These are phyloP conservation scores for Ennomos fuscantarius DNA, from an alignment of 2,888 invertebrate genomes.

Conservation along the genomic window DNA sequence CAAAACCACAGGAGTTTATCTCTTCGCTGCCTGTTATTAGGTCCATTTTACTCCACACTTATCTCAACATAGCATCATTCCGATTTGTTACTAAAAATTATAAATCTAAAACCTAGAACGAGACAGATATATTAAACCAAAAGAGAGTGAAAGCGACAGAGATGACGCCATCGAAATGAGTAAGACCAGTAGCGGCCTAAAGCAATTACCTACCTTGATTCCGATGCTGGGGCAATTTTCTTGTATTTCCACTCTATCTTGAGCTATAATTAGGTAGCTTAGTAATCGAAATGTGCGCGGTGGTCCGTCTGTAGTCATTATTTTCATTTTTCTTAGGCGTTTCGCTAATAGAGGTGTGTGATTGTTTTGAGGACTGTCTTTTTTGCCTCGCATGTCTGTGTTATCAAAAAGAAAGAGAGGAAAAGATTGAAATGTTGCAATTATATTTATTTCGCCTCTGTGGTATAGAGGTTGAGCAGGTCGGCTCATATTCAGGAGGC, in stretches of 20 bases:
- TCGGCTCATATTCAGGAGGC: too few species aligned
- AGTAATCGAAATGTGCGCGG: slow-evolving; percentile 77
- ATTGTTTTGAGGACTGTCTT: slow-evolving; percentile 42
- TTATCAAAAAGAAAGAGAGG: not conserved
- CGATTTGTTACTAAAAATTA: slow-evolving; percentile 37
- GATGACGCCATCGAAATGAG: slow-evolving; percentile 63
- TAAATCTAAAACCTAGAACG: slow-evolving; percentile 55
- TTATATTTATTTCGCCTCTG: too few species aligned
- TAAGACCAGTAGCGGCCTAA: slow-evolving; percentile 72
- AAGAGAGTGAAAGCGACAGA: slow-evolving; percentile 60
- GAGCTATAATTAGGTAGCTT: slow-evolving; percentile 71
- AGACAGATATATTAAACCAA: slow-evolving; percentile 46
- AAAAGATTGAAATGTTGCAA: too few species aligned
- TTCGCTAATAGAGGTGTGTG: slow-evolving; percentile 62
- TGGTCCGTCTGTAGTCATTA: slow-evolving; percentile 68
- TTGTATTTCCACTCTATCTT: slow-evolving; percentile 65
- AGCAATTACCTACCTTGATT: slow-evolving; percentile 72
- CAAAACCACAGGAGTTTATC: slow-evolving; percentile 8
- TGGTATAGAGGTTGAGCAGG: too few species aligned
- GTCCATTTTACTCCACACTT: slow-evolving; percentile 18
- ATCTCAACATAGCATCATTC: slow-evolving; percentile 11
- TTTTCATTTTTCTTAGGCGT: slow-evolving; percentile 69
- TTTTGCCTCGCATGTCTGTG: slow-evolving; percentile 4
- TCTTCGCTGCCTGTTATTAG: not conserved
- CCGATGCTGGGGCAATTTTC: slow-evolving; percentile 69